Conservation (phyloP, 2,797 vertebrate species). For the Enteromius trimaculatus region DNA sequence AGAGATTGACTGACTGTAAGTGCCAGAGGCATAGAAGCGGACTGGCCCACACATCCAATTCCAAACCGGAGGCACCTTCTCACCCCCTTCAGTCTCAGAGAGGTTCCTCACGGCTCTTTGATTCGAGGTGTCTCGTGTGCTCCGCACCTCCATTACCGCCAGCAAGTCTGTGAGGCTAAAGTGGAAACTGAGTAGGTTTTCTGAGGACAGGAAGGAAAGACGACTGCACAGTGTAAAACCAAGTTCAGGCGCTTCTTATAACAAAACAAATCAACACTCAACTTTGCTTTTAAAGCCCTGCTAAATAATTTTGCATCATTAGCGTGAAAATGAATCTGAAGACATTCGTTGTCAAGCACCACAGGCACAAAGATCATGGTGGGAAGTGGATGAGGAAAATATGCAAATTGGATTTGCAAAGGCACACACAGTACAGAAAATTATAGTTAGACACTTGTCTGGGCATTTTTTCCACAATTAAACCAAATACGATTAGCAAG, state of each 20-base stretch:
- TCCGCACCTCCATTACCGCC: neutral
- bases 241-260: conserved; percentile 16
- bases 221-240: conserved; percentile 10
- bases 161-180: conserved; percentile 28
- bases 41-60: conserved; percentile 29
- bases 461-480: conserved; percentile 34
- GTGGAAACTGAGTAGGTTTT: conserved; percentile 7
- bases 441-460: conserved; percentile 28
- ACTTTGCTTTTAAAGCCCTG: conserved; percentile 41
- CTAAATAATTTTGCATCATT: conserved; percentile 50
- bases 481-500: conserved; percentile 40
- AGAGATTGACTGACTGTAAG: neutral
- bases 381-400: conserved; percentile 39
- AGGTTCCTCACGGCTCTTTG: conserved; percentile 10
- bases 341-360: conserved; percentile 49
- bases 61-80: conserved; percentile 19
- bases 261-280: conserved; percentile 33
- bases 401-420: conserved; percentile 23
- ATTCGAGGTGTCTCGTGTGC: conserved; percentile 11
- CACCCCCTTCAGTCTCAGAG: conserved; percentile 16
- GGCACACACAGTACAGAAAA: conserved; percentile 8
- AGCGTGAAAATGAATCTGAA: conserved; percentile 43
- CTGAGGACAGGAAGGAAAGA: conserved; percentile 35
- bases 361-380: conserved; percentile 36
- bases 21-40: neutral